Percentiles rank a stretch among this genome's conserved stretches.
These are phyloP conservation scores for Anhinga rufa DNA, from an alignment of 2,113 vertebrate species.

Conservation along the genomic window DNA sequence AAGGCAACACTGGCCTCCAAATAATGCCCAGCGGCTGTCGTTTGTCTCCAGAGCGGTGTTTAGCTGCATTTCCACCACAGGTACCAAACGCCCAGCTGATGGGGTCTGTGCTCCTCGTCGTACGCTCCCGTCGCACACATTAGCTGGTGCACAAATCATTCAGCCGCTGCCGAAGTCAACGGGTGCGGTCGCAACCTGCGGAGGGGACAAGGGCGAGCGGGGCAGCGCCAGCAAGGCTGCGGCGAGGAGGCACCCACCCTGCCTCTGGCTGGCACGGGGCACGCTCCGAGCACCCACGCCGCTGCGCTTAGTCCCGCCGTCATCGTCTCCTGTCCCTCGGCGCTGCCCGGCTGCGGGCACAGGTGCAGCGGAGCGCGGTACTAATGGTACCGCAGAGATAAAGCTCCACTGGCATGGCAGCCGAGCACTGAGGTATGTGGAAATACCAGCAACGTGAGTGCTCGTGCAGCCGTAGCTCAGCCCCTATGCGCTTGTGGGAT, in stretches of 20 bases:
- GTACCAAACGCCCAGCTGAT: neutral
- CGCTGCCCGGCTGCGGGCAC: neutral
- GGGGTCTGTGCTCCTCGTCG: rapidly evolving
- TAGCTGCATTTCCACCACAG: neutral
- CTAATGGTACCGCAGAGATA: neutral
- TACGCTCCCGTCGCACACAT: rapidly evolving
- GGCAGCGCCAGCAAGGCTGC: neutral
- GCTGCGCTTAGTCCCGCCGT: neutral
- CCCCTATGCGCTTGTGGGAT: neutral
- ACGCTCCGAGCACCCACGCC: rapidly evolving
- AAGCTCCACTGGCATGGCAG: neutral
- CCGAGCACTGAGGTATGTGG: neutral
- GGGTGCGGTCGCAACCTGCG: rapidly evolving
- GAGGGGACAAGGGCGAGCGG: rapidly evolving
- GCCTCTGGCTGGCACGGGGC: neutral
- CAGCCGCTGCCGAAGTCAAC: rapidly evolving
- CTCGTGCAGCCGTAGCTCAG: neutral
- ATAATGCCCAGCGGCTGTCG: neutral
- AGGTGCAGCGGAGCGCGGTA: rapidly evolving
- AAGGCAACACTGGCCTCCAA: neutral
- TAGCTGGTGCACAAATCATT: neutral
- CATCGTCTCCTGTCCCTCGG: neutral
- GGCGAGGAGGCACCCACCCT: too few relatives aligned
- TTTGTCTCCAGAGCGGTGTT: neutral
- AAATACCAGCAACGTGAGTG: neutral